Evolutionary conservation across 2,797 vertebrate species (phyloP), one percentile per base, ranked within the genome.

Genomic region (Aeoliscus strigatus): DNA sequence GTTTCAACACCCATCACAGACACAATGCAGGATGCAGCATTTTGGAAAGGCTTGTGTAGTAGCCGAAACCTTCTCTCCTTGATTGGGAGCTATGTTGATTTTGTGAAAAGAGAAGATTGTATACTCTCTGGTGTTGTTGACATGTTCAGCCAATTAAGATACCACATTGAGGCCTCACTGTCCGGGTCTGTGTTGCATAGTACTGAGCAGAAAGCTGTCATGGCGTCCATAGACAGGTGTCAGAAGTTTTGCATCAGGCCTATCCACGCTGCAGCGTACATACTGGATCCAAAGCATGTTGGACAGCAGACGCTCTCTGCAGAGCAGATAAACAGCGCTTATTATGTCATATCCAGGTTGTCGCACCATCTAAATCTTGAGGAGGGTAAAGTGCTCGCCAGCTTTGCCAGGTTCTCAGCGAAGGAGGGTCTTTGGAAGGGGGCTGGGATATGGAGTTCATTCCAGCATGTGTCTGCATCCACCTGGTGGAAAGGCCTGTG

Each of bases 401-500:
- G 75, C 59, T 62, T 76, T 5, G 72, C 72, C 32, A 62, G 72
- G 42, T 84, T 75, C 51, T 58, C 49, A 0, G 67, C 70, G 30
- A 82, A 77, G 29, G 55, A 77, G 37, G 75, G 75, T 27, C 55
- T 70, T 1, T 73, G 70, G 70, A 73, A 55, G 17, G 60, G 60
- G 3, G 51, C 39, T 0, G 68, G 59, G 5, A 78, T 81, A 31
- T 75, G 80, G 72, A 73, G 71, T 32, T 78, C 66, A 0, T 75
- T 74, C 41, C 70, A 67, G 41, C 70, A 79, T 4, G 55, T 79
- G 33, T 65, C 71, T 0, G 42, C 69, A 2, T 65, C 45, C 36
- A 77, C 63, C 35, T 76, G 66, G 69, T 81, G 69, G 70, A 79
- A 65, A 27, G 76, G 78, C 11, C 68, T 77, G 46, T 78, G 74